Evolutionary conservation across 2,113 vertebrate genomes (phyloP).

Genomic region (Campylomormyrus numenius): DNA sequence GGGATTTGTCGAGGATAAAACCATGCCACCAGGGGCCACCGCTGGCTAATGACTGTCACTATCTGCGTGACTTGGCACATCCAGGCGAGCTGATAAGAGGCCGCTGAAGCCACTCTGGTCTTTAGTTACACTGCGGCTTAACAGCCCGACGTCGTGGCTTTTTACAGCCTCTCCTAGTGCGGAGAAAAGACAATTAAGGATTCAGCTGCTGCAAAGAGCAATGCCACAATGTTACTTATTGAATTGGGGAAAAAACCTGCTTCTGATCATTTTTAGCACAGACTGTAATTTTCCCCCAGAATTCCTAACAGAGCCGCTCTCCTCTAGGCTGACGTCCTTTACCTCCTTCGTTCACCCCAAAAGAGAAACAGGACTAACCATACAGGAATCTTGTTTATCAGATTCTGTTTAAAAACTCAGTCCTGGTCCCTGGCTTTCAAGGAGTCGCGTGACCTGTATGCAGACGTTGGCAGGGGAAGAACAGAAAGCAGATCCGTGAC

Average conservation of each 20-base stretch:
- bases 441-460: background rate
- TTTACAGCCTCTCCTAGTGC: background rate
- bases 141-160: background rate
- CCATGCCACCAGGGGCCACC: constrained; percentile 31
- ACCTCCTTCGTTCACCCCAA: background rate
- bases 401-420: background rate
- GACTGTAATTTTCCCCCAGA: background rate
- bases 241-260: background rate
- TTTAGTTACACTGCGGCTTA: constrained; percentile 10
- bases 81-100: constrained; percentile 26
- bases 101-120: constrained; percentile 8
- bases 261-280: background rate
- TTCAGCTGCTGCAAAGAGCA: background rate
- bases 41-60: constrained; percentile 41
- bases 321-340: background rate
- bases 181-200: background rate
- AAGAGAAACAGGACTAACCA: background rate
- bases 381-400: background rate
- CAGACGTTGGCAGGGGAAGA: background rate
- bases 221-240: background rate
- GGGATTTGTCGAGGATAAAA: constrained; percentile 1
- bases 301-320: background rate
- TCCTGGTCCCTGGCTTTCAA: background rate
- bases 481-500: constrained; percentile 10
- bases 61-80: constrained; percentile 35